phyloP scores from a whole-genome alignment of 1,140 invertebrate genomes.

The Nomia melanderi region DNA sequence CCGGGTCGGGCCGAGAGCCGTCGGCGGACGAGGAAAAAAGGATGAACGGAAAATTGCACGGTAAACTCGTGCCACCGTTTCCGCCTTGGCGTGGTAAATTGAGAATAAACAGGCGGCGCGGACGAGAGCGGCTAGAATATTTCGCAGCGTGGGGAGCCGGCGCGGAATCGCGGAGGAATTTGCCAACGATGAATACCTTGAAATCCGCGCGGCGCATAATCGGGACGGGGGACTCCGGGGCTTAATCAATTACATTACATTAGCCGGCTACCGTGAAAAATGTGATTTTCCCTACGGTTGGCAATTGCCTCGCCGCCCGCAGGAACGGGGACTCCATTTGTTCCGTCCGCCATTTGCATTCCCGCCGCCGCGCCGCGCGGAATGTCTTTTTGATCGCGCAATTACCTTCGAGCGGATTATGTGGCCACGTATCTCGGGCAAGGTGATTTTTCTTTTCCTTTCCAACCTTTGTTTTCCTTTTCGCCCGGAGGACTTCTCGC shows the following conservation, averaged over 20 bases:
- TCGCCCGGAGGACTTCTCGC: no score
- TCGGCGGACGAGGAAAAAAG: conserved; percentile 31
- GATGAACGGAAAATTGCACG: conserved; percentile 66
- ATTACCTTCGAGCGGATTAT: not conserved
- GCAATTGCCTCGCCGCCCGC: not conserved
- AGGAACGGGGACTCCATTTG: not conserved
- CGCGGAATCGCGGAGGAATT: conserved; percentile 5
- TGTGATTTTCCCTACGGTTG: not conserved
- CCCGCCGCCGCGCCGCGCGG: not conserved
- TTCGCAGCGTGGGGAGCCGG: conserved; percentile 10
- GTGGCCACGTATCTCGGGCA: no score
- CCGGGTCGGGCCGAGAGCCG: no score
- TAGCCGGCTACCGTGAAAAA: not conserved
- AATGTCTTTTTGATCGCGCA: conserved; percentile 17
- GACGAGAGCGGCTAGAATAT: conserved; percentile 34
- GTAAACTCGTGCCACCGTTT: conserved; percentile 67
- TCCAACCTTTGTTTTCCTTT: no score
- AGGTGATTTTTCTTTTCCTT: no score
- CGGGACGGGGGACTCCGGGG: conserved; percentile 1
- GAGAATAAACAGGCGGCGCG: conserved; percentile 63
- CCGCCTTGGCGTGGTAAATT: conserved; percentile 61
- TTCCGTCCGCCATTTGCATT: not conserved
- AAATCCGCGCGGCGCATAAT: conserved; percentile 5
- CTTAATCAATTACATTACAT: conserved; percentile 16
- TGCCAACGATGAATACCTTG: not conserved